Evolutionary conservation across 35 echinoderm and acorn worm species (phyloP).

Genomic region (Ophiothrix spiculata): DNA sequence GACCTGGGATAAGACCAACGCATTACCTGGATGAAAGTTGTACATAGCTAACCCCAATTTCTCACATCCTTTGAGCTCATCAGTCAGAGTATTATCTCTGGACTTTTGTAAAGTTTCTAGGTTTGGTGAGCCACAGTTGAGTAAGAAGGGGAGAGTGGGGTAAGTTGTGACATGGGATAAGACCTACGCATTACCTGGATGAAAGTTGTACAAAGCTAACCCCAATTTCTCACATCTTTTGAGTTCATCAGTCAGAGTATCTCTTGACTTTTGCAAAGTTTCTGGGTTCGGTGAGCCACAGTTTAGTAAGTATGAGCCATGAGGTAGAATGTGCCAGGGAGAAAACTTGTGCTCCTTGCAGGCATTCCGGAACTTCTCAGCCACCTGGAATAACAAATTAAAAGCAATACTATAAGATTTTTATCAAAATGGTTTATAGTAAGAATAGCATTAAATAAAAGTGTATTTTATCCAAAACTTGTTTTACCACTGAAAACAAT

Average conservation of each 20-base stretch:
- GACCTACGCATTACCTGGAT: too few relatives aligned
- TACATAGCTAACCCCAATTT: slow-evolving; percentile 76
- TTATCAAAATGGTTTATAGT: too few relatives aligned
- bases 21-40: slow-evolving; percentile 96
- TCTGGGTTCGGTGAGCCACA: slow-evolving; percentile 82
- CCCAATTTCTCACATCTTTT: slow-evolving; percentile 80
- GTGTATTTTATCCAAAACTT: too few relatives aligned
- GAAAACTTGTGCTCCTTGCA: slow-evolving; percentile 54
- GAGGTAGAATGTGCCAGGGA: slow-evolving; percentile 68
- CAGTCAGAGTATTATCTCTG: slow-evolving; percentile 39
- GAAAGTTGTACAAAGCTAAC: slow-evolving; percentile 76
- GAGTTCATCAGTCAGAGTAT: slow-evolving; percentile 58
- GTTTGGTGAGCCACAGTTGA: slow-evolving; percentile 80
- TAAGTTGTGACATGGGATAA: too few relatives aligned
- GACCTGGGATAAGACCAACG: too few relatives aligned
- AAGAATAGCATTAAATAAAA: too few relatives aligned
- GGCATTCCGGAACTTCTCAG: slow-evolving; percentile 50
- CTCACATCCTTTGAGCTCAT: slow-evolving; percentile 73
- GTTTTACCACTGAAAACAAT: too few relatives aligned
- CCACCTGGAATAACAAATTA: too few relatives aligned
- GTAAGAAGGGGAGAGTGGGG: too few relatives aligned
- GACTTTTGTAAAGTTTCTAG: slow-evolving; percentile 66
- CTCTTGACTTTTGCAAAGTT: slow-evolving; percentile 60
- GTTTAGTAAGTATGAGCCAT: slow-evolving; percentile 83
- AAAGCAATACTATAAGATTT: too few relatives aligned